Evolutionary conservation across 2,113 vertebrate genomes (phyloP), one percentile per base, ranked within the genome.

Genomic region (Tauraco erythrolophus): DNA sequence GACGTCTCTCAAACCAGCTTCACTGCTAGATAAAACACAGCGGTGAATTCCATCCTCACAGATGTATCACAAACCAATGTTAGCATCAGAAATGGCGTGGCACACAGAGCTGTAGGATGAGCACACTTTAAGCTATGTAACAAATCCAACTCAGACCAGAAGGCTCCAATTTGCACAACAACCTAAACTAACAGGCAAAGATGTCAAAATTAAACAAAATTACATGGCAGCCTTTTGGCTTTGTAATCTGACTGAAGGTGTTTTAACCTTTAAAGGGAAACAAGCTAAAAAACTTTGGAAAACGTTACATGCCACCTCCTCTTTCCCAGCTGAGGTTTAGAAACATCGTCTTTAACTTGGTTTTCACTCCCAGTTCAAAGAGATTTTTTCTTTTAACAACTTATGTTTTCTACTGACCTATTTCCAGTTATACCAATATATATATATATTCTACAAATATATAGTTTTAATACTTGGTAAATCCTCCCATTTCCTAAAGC

Each of bases 251-350:
- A 71, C 28, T 43, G n/a, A 81, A 71, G 15, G 21, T 41, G 30
- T 64, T 81, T 84, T 78, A 94, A 62, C 31, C 64, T 91, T 91
- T 89, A 71, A 62, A 84, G 21, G 14, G 27, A 75, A 96, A 78
- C 31, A 72, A 2, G n/a, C n/a, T n/a, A n/a, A n/a, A n/a, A n/a
- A 76, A 83, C 46, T 66, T 28, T 39, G 41, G 60, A 86, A 86
- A 92, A 77, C 9, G 28, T 23, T 45, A 75, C 33, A n/a, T 0
- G 0, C 30, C 28, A 62, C 7, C 19, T 33, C 45, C 0, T 0
- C 46, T 76, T 68, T 78, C 53, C 35, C 28, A 86, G 13, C 0
- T 53, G 27, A 91, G 35, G 43, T 78, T 86, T 48, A 94, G 51
- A 92, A 92, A 95, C 15, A 48, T 1, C 77, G 41, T 33, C 23